These are phyloP conservation scores for Whitmania pigra DNA, from an alignment of 1,140 invertebrate species.

Conservation along the genomic window DNA sequence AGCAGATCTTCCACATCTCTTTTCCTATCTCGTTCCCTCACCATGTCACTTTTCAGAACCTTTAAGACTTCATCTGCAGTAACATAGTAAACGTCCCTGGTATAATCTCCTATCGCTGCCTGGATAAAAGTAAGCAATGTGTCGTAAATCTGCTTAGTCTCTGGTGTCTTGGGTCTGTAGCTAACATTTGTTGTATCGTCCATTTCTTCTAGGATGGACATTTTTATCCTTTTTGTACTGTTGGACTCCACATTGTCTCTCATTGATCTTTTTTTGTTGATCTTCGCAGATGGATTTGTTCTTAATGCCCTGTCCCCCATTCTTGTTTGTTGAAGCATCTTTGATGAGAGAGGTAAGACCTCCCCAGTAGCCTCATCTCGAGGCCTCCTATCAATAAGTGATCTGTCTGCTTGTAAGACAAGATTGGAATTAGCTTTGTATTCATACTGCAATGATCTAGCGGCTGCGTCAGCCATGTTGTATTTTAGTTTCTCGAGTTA, in stretches of 20 bases:
- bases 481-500: no score
- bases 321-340: constrained; percentile 64
- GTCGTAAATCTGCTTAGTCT: constrained; percentile 93
- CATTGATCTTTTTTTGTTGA: constrained; percentile 85
- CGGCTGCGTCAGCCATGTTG: constrained; percentile 91
- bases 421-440: constrained; percentile 99
- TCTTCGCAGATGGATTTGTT: constrained; percentile 52
- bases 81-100: constrained; percentile 86
- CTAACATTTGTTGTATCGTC: constrained; percentile 84
- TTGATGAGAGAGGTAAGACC: constrained; percentile 82
- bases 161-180: constrained; percentile 91
- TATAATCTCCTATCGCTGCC: constrained; percentile 88
- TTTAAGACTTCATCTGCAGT: constrained; percentile 94
- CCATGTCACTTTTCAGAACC: constrained; percentile 84
- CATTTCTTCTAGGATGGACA: constrained; percentile 65
- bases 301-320: constrained; percentile 83
- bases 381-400: constrained; percentile 85
- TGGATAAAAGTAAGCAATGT: constrained; percentile 89
- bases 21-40: constrained; percentile 86
- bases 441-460: constrained; percentile 93
- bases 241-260: constrained; percentile 69
- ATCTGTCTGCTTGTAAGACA: constrained; percentile 95
- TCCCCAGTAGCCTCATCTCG: constrained; percentile 98
- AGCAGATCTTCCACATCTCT: constrained; percentile 74
- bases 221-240: constrained; percentile 76